phyloP scores from a whole-genome alignment of 2,113 vertebrate species.

The Rhinogobius similis region DNA sequence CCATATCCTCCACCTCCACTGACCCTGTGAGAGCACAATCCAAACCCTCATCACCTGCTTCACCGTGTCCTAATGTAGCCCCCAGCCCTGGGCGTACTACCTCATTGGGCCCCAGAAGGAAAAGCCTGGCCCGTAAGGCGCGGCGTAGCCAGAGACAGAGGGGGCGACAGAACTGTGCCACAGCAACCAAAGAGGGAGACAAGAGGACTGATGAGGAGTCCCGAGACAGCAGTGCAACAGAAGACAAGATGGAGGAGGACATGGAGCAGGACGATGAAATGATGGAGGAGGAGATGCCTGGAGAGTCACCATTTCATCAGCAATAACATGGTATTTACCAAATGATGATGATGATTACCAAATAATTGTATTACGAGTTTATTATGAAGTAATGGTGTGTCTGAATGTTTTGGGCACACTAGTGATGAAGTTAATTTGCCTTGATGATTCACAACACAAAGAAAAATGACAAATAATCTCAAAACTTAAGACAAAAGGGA shows the following conservation, averaged over 20 bases:
- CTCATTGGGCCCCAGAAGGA: conserved; percentile 50
- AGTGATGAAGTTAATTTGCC: not conserved
- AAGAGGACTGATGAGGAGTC: conserved; percentile 28
- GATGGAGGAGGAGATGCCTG: conserved; percentile 50
- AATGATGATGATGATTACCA: no score
- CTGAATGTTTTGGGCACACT: not conserved
- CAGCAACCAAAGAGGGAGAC: conserved; percentile 27
- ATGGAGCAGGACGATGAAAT: conserved; percentile 42
- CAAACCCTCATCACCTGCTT: conserved; percentile 30
- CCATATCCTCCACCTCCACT: conserved; percentile 32
- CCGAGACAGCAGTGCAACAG: conserved; percentile 16
- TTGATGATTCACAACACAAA: no score
- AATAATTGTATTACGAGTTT: not conserved
- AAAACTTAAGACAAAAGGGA: no score
- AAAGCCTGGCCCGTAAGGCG: conserved; percentile 43
- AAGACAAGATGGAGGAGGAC: conserved; percentile 60
- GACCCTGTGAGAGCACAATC: conserved; percentile 6
- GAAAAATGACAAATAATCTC: no score
- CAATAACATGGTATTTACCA: conserved; percentile 22
- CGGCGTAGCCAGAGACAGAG: conserved; percentile 55
- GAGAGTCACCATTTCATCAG: conserved; percentile 3
- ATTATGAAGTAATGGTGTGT: not conserved
- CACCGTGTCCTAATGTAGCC: conserved; percentile 23
- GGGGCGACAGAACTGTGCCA: conserved; percentile 20
- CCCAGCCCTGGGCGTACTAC: conserved; percentile 20